Conservation (phyloP, 2,113 vertebrate species). For the Zootoca vivipara region DNA sequence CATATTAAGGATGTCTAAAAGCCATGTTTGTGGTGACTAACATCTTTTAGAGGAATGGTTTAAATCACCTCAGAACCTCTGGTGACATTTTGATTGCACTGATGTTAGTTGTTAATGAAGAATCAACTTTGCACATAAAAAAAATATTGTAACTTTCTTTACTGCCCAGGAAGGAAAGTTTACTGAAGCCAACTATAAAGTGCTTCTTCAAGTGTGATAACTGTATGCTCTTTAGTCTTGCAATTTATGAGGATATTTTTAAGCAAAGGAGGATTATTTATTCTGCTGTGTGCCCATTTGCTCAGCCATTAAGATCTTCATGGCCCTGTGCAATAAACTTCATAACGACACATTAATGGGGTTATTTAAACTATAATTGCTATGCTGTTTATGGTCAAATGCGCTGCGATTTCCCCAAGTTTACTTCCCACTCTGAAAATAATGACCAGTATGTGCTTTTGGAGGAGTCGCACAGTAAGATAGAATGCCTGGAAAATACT, state of each 20-base stretch:
- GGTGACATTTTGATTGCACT: slow-evolving; percentile 67
- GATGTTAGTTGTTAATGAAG: slow-evolving; percentile 65
- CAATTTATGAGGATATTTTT: slow-evolving; percentile 69
- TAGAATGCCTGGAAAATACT: not conserved
- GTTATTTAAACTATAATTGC: slow-evolving; percentile 62
- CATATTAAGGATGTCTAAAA: slow-evolving; percentile 63
- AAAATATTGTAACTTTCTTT: slow-evolving; percentile 64
- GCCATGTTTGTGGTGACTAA: slow-evolving; percentile 58
- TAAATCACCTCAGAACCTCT: slow-evolving; percentile 69
- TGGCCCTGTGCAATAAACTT: slow-evolving; percentile 62
- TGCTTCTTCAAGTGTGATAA: slow-evolving; percentile 62
- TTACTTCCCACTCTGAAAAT: slow-evolving; percentile 56
- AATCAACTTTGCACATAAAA: slow-evolving; percentile 73
- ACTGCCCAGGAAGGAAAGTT: slow-evolving; percentile 59
- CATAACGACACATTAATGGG: slow-evolving; percentile 60
- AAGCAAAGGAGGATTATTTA: slow-evolving; percentile 66
- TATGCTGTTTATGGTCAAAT: slow-evolving; percentile 58
- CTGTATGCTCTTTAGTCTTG: slow-evolving; percentile 63
- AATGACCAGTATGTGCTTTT: slow-evolving; percentile 37
- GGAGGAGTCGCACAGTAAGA: slow-evolving; percentile 48
- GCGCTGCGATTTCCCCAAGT: slow-evolving; percentile 51
- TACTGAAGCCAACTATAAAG: slow-evolving; percentile 55
- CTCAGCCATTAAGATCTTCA: slow-evolving; percentile 55
- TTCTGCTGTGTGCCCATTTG: slow-evolving; percentile 54
- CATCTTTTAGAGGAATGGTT: slow-evolving; percentile 56